phyloP scores from a whole-genome alignment of 2,797 vertebrate genomes.

The Carduelis carduelis region DNA sequence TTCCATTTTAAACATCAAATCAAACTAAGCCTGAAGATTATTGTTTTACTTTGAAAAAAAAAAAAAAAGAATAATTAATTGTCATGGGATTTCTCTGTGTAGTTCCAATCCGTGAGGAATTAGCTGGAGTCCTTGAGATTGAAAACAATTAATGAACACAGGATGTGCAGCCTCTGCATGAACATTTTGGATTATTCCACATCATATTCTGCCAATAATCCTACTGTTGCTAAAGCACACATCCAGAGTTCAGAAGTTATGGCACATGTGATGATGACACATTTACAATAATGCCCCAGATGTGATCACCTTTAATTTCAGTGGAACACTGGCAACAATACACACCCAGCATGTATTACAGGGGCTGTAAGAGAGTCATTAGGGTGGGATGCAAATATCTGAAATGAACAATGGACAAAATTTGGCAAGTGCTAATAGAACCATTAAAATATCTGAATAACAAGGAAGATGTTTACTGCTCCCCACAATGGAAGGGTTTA shows the following conservation, averaged over 20 bases:
- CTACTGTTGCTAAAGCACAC: neutral
- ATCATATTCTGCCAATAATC: neutral
- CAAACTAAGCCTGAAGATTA: neutral
- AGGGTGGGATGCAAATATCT: neutral
- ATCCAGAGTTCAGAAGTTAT: neutral
- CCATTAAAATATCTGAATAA: neutral
- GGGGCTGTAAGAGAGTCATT: neutral
- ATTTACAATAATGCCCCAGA: neutral
- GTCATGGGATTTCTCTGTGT: neutral
- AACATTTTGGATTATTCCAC: neutral
- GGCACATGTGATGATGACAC: neutral
- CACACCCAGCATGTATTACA: neutral
- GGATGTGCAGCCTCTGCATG: neutral
- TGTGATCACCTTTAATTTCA: neutral
- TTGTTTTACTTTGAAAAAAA: neutral
- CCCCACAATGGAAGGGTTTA: neutral
- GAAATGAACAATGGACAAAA: neutral
- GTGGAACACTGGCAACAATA: neutral
- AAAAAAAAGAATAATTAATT: conserved; percentile 13
- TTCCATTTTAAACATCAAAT: neutral
- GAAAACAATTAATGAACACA: neutral
- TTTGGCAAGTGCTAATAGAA: neutral
- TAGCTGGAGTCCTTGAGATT: neutral
- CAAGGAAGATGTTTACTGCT: neutral
- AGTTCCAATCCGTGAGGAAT: neutral